These are phyloP conservation scores for Hestina assimilis DNA, from an alignment of 1,140 invertebrate genomes.

Conservation along the genomic window DNA sequence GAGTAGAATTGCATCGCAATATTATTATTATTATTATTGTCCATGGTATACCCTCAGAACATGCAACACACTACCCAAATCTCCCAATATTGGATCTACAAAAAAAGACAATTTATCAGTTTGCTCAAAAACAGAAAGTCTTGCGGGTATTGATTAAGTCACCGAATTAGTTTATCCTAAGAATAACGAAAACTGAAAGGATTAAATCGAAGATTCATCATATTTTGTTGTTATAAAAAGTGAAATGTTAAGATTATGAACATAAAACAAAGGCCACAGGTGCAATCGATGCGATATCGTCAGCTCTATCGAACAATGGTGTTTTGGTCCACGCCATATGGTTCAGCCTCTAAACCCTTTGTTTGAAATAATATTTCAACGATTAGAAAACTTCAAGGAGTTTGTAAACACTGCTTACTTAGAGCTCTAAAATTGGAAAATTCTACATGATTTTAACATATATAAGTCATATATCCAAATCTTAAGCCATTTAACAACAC, in stretches of 20 bases:
- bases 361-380: constrained; percentile 15
- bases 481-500: no score
- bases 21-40: no score
- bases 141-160: no score
- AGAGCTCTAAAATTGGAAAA: background rate
- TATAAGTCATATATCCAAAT: no score
- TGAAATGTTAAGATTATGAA: background rate
- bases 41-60: no score
- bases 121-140: no score
- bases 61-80: no score
- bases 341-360: constrained; percentile 19
- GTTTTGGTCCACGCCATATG: constrained; percentile 42
- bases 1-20: no score
- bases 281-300: constrained; percentile 2
- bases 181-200: no score
- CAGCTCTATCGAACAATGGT: constrained; percentile 37
- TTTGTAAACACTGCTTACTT: constrained; percentile 24
- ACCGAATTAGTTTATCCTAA: no score
- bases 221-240: background rate
- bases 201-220: background rate
- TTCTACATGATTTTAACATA: background rate
- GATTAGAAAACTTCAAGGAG: constrained; percentile 19
- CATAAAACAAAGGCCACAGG: constrained; percentile 3
- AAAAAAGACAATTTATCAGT: no score
- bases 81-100: no score